Evolutionary conservation across 2,888 invertebrate genomes (phyloP), one percentile per base, ranked within the genome.

Genomic region (Phanerotoma sp.): DNA sequence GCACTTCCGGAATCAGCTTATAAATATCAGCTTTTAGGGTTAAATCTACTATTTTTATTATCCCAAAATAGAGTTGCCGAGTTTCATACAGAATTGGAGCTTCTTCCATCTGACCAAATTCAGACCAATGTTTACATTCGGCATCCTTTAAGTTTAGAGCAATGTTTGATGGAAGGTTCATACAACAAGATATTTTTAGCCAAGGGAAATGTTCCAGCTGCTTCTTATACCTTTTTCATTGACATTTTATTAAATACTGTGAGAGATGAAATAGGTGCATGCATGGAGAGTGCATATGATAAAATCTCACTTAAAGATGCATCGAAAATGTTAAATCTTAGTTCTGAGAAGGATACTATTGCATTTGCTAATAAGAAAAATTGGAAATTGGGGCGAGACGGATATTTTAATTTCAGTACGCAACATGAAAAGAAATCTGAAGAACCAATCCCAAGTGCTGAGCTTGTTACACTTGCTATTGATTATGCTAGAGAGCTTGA

Each of bases 141-240:
- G 59, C 96, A 97, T 72, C 96, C 98, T 0, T 83, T 99, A 10
- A 93, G 94, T 7, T 83, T 99, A 70, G 99, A 99, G 71, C 99
- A 99, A 77, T 97, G 96, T 77, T 83, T 99, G 51, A 99, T 99
- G 97, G 99, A 99, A 77, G 99, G 99, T 44, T 94, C 96, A 64
- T 99, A 99, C 75, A 98, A 99, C 76, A 99, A 99, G 80, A 88
- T 89, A 72, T 78, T 78, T 60, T 72, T 86, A 50, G 86, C 86
- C 0, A 83, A 89, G 82, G 94, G 91, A 20, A 96, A 95, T 78
- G 96, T 98, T 5, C 98, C 99, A 56, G 94, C 97, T 1, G 91
- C 92, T 60, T 92, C 90, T 60, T 99, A 98, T 79, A 94, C 91
- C 60, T 89, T 95, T 67, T 99, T 99, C 78, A 97, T 99, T 84